Evolutionary conservation across 1,140 invertebrate genomes (phyloP), one percentile per base, ranked within the genome.

Genomic region (Globodera ellingtonae): DNA sequence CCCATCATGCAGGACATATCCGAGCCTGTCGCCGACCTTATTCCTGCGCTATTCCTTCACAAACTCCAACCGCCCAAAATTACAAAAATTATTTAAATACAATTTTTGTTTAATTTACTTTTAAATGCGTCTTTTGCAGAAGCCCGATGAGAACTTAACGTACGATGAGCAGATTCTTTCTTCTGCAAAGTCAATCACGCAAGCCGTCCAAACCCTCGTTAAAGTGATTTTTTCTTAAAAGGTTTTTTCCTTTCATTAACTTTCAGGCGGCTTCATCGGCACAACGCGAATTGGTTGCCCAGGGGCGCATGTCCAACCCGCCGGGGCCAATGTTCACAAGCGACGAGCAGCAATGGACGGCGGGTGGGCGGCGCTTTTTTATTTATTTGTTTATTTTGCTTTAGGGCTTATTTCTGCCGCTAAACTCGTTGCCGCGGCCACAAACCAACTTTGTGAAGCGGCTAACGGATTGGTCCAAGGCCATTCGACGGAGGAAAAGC

Each of bases 101-200:
- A 52, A 52, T 52, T 10, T 52, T 52, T 52, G 10, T 52, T 13
- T 13, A 52, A 52, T 77, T 77, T 21, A 77, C 3, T 77, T 62
- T 62, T 6, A 44, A 7, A 24, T 10, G 35, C 10, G 44, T 69
- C 67, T 85, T 84, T 84, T 62, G 10, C 76, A 85, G 84, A 82
- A 86, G 52, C 82, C 95, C 4, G 95, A 96, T 89, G 95, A 98
- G 90, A 94, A 87, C 56, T 84, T 91, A 9, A 21, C 90, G 97
- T 99, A 91, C 79, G 97, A 99, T 89, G 97, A 98, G 90, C 97
- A 98, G 93, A 99, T 99, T 82, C 90, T 99, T 82, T 95, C 98
- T 90, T 96, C 97, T 4, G 96, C 96, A 13, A 98, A 98, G 91
- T 97, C 95, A 0, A 98, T 99, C 83, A 95, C 97, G 73, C 93